These are phyloP conservation scores for Dasyornis broadbenti DNA, from an alignment of 2,113 vertebrate genomes.

Conservation along the genomic window DNA sequence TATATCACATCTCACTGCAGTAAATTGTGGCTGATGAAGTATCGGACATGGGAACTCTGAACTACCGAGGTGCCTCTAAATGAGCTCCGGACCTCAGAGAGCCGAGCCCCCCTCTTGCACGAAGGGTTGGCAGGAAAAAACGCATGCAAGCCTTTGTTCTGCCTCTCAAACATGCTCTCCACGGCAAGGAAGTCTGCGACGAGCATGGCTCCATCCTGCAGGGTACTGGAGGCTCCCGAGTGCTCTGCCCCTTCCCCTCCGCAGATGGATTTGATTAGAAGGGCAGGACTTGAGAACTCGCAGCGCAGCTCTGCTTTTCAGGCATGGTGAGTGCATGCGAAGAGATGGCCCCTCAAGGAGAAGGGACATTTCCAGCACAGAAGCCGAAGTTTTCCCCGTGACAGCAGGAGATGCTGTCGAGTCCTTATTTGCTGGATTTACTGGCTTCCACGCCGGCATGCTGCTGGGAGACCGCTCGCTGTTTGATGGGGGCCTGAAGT, in stretches of 20 bases:
- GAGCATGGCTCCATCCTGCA: background rate
- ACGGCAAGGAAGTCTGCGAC: background rate
- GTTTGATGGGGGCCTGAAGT: slow-evolving; percentile 64
- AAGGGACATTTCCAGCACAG: slow-evolving; percentile 50
- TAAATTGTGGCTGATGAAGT: slow-evolving; percentile 72
- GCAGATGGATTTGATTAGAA: background rate
- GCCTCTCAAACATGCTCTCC: background rate
- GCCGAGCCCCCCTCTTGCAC: slow-evolving; percentile 6
- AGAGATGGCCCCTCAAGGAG: slow-evolving; percentile 20
- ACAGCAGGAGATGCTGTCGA: slow-evolving; percentile 65
- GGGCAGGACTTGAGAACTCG: background rate
- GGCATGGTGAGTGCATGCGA: background rate
- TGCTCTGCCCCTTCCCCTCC: background rate
- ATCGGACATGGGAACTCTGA: slow-evolving; percentile 58
- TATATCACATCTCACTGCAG: slow-evolving; percentile 74
- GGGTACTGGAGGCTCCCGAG: background rate
- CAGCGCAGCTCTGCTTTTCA: background rate
- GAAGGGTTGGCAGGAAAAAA: slow-evolving; percentile 38
- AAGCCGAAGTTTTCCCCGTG: slow-evolving; percentile 37
- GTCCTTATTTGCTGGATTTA: slow-evolving; percentile 63
- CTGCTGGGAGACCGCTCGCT: slow-evolving; percentile 50
- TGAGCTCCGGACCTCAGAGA: slow-evolving; percentile 32
- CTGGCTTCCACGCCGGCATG: slow-evolving; percentile 44
- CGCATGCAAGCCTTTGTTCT: background rate
- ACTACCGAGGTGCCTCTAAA: slow-evolving; percentile 63